Evolutionary conservation across 2,888 invertebrate genomes (phyloP).

Genomic region (Lasioglossum figueresi): DNA sequence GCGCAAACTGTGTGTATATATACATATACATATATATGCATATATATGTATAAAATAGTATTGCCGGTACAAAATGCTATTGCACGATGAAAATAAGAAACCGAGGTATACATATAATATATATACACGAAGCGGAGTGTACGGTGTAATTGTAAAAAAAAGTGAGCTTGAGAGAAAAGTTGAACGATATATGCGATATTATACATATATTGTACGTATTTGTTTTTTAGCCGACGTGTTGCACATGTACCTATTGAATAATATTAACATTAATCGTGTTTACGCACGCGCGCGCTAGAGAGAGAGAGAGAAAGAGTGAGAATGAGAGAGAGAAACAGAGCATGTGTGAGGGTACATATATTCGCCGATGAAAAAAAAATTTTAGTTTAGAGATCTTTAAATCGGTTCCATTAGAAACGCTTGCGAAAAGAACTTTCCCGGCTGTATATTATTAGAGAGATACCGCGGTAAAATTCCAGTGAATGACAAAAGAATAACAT

Average conservation of each 20-base stretch:
- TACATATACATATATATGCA: not conserved
- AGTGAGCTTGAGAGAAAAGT: conserved; percentile 3
- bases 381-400: not conserved
- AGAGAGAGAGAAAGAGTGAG: not conserved
- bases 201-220: conserved; percentile 11
- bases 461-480: not conserved
- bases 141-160: conserved; percentile 8
- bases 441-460: not conserved
- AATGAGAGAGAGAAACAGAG: not conserved
- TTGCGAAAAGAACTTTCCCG: not conserved
- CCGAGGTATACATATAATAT: not conserved
- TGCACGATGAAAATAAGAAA: not conserved
- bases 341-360: not conserved
- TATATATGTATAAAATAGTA: not conserved
- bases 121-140: not conserved
- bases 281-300: not conserved
- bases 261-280: not conserved
- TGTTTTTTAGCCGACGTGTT: conserved; percentile 13
- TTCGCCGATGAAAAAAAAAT: not conserved
- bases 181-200: conserved; percentile 1
- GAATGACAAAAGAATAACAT: not conserved
- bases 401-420: not conserved
- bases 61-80: not conserved
- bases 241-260: conserved; percentile 2
- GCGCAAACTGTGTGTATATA: not conserved